Evolutionary conservation across 1,140 invertebrate species (phyloP).

Genomic region (Drosophila mayri): DNA sequence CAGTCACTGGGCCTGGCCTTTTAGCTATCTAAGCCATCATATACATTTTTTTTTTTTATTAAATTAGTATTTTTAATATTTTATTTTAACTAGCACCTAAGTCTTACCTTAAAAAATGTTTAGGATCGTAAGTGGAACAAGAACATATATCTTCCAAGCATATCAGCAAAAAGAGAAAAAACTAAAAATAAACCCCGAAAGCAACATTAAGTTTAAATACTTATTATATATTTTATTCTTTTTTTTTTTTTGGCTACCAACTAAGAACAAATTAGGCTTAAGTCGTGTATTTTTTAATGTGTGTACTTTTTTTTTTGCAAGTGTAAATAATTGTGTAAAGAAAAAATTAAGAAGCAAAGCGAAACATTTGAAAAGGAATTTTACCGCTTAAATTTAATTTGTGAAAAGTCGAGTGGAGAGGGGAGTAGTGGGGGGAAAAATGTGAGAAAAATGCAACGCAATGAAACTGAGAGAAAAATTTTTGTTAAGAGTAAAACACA

Average conservation of each 20-base stretch:
- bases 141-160: conserved; percentile 57
- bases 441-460: conserved; percentile 42
- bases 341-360: conserved; percentile 13
- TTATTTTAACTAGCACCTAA: conserved; percentile 18
- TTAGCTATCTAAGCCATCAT: conserved; percentile 32
- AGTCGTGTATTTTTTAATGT: conserved; percentile 28
- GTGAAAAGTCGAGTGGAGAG: background rate
- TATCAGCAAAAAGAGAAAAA: conserved; percentile 47
- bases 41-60: background rate
- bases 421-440: background rate
- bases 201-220: conserved; percentile 7
- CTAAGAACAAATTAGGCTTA: conserved; percentile 67
- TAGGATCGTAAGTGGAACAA: conserved; percentile 19
- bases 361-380: conserved; percentile 58
- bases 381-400: conserved; percentile 31
- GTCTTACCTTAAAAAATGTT: conserved; percentile 16
- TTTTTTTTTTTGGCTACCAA: conserved; percentile 51
- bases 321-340: conserved; percentile 39
- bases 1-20: conserved; percentile 68
- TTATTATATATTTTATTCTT: conserved; percentile 10
- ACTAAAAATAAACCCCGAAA: conserved; percentile 17
- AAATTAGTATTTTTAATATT: conserved; percentile 8
- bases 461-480: conserved; percentile 52
- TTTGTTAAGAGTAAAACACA: conserved; percentile 51
- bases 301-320: conserved; percentile 15